phyloP scores from a whole-genome alignment of 2,888 invertebrate species.

The Aplocera efformata region DNA sequence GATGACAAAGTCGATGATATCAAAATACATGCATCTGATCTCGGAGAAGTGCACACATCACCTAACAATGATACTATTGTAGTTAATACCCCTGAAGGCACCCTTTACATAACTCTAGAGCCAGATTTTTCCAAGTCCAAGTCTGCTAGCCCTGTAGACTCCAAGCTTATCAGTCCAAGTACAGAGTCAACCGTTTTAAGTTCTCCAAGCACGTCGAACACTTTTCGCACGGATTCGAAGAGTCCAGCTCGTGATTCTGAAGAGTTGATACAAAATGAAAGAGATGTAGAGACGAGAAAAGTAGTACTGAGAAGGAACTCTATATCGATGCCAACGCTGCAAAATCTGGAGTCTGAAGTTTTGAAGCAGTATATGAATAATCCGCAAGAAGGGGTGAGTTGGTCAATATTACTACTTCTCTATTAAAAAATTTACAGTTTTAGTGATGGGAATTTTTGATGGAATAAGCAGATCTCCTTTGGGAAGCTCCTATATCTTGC shows the following conservation, averaged over 20 bases:
- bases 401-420: neutral
- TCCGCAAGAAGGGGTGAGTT: slow-evolving; percentile 59
- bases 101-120: slow-evolving; percentile 68
- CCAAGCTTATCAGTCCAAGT: slow-evolving; percentile 29
- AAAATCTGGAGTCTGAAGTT: slow-evolving; percentile 83
- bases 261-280: slow-evolving; percentile 52
- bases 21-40: slow-evolving; percentile 53
- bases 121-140: slow-evolving; percentile 49
- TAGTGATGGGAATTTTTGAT: no score
- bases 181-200: slow-evolving; percentile 50
- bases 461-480: no score
- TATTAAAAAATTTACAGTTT: no score
- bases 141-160: slow-evolving; percentile 27
- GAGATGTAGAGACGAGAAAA: slow-evolving; percentile 46
- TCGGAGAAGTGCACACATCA: slow-evolving; percentile 58
- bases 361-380: slow-evolving; percentile 63
- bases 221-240: slow-evolving; percentile 34
- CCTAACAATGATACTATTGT: slow-evolving; percentile 71
- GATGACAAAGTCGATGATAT: slow-evolving; percentile 7
- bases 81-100: slow-evolving; percentile 72
- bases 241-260: slow-evolving; percentile 50
- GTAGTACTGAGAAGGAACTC: slow-evolving; percentile 82
- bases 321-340: slow-evolving; percentile 86
- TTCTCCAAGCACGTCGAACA: slow-evolving; percentile 31
- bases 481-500: no score